Evolutionary conservation across 2,797 vertebrate genomes (phyloP), one percentile per base, ranked within the genome.

Genomic region (Poeciliopsis infans): DNA sequence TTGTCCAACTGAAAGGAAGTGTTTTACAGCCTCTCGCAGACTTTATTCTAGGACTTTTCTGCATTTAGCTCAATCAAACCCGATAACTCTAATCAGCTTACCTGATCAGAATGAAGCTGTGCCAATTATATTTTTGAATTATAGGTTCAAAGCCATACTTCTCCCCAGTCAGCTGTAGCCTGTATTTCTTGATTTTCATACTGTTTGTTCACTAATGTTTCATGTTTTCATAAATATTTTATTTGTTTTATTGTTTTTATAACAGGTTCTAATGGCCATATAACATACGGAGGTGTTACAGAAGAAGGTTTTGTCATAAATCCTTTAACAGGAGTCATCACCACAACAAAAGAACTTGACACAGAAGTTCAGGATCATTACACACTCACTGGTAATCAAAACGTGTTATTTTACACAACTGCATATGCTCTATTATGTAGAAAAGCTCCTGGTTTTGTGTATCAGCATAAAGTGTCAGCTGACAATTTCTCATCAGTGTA

Each of bases 281-380:
- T 99, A 80, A 97, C 92, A 0, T 99, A 98, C 0, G 98, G 97
- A n/a, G 97, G 97, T 5, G 91, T 99, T 72, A 95, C 96, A 18
- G 97, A 97, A 13, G 96, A 97, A 0, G 96, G 95, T 0, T 99
- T 99, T 85, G 92, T 96, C 77, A 96, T 99, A 81, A 95, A 99
- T 88, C 97, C 97, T 0, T 92, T 96, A 75, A 98, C 97, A 0
- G 98, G 98, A 15, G 94, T 97, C 68, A 96, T 99, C 83, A 97
- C 95, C 47, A 97, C 97, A 88, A 97, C 96, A 0, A 96, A 66
- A 61, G 89, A 95, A 7, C 93, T 99, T 79, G 98, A 99, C 90
- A 94, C 96, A 0, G 98, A 99, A 89, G 85, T 88, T 18, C 96
- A 95, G 80, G 94, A 96, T 64, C 96, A 96, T 73, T 97, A 99